Evolutionary conservation across 2,113 vertebrate species (phyloP).

Genomic region (Phocoena phocoena): DNA sequence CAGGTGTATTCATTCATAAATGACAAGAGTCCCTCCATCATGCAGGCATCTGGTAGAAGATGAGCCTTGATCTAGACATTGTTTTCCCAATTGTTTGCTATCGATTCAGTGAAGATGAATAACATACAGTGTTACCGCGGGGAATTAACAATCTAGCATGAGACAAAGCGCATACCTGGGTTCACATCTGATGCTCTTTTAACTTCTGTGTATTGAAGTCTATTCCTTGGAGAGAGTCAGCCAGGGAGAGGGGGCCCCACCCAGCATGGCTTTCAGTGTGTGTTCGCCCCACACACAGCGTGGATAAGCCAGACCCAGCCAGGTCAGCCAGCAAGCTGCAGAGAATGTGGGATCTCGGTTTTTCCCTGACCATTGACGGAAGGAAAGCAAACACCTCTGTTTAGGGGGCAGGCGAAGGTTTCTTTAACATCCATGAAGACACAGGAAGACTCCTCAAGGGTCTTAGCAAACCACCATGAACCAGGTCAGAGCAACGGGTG

Average conservation of each 20-base stretch:
- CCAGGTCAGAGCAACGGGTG: accelerated
- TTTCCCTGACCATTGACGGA: accelerated
- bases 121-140: accelerated
- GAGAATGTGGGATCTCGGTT: accelerated
- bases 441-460: accelerated
- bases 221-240: no score
- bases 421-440: background rate
- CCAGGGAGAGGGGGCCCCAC: accelerated
- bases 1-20: accelerated
- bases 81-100: accelerated
- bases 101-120: background rate
- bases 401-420: accelerated
- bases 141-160: accelerated
- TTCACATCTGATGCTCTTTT: background rate
- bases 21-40: accelerated
- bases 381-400: accelerated
- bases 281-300: accelerated
- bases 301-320: background rate
- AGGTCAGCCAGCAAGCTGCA: background rate
- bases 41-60: accelerated
- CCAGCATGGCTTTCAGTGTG: accelerated
- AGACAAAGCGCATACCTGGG: accelerated
- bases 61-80: accelerated
- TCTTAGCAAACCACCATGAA: accelerated
- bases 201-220: accelerated